phyloP scores from a whole-genome alignment of 2,113 vertebrate species.

The Macquaria ambigua region DNA sequence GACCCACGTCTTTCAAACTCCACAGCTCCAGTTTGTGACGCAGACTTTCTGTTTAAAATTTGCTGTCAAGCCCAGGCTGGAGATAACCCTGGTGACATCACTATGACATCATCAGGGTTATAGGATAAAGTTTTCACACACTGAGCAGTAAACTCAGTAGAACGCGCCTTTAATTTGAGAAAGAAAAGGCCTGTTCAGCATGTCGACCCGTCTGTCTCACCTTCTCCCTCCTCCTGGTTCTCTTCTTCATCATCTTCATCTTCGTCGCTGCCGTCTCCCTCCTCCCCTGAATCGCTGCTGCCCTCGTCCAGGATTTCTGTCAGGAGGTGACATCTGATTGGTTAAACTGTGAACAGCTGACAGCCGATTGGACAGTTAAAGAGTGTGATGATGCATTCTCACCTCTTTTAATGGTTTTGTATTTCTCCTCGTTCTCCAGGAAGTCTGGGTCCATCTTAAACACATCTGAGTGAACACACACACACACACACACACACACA shows the following conservation, averaged over 20 bases:
- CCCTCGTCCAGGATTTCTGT: constrained; percentile 97
- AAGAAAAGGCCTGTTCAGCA: too few relatives aligned
- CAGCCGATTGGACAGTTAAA: neutral
- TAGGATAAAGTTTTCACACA: too few relatives aligned
- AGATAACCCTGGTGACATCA: neutral
- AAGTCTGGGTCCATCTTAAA: constrained; percentile 99
- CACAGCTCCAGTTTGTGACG: neutral
- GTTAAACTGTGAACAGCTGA: constrained; percentile 19
- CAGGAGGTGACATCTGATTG: neutral
- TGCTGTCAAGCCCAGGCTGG: too few relatives aligned
- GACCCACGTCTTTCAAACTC: neutral
- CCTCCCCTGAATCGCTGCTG: constrained; percentile 93
- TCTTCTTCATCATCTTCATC: constrained; percentile 89
- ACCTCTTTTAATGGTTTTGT: constrained; percentile 96
- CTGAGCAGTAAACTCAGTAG: neutral
- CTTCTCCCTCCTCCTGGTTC: constrained; percentile 84
- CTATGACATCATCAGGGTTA: neutral
- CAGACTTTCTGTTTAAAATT: too few relatives aligned
- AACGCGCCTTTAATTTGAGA: neutral
- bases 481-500: too few relatives aligned
- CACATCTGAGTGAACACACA: constrained; percentile 86
- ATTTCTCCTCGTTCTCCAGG: constrained; percentile 97
- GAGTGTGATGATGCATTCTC: constrained; percentile 32
- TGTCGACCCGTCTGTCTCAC: constrained; percentile 17
- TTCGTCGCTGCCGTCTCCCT: constrained; percentile 90